These are phyloP conservation scores for Drosophila eugracilis DNA, from an alignment of 1,140 invertebrate genomes.

Conservation along the genomic window DNA sequence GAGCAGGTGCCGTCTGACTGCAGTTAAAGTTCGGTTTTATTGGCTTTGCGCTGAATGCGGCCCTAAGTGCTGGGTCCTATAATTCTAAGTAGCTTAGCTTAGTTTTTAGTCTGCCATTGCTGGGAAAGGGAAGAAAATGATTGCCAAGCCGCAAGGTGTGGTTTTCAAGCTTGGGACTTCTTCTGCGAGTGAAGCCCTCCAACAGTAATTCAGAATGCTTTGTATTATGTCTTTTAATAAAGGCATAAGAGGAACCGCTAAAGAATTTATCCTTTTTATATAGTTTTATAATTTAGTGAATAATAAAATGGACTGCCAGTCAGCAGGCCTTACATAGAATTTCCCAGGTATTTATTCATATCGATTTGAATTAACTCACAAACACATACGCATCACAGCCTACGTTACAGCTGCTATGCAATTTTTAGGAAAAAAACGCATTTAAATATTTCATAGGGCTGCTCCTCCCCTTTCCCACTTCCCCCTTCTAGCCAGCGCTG, in stretches of 20 bases:
- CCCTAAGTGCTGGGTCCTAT: constrained; percentile 60
- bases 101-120: constrained; percentile 12
- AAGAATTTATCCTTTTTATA: background rate
- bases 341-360: constrained; percentile 6
- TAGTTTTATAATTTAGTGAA: no score
- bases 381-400: constrained; percentile 1
- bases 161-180: background rate
- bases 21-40: constrained; percentile 66
- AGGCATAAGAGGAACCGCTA: background rate
- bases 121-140: background rate
- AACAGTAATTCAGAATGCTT: background rate
- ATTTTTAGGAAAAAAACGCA: constrained; percentile 19
- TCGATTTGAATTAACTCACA: constrained; percentile 20
- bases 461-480: no score
- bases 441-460: constrained; percentile 34
- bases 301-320: no score
- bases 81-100: constrained; percentile 71
- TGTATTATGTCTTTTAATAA: background rate
- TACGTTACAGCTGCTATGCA: constrained; percentile 5
- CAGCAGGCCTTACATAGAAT: background rate
- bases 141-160: constrained; percentile 14
- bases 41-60: constrained; percentile 54
- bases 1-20: constrained; percentile 36
- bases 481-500: constrained; percentile 28
- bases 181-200: background rate